A percentile compares a stretch with the other conserved stretches of the same genome.
Evolutionary conservation across 2,113 vertebrate genomes (phyloP).

Genomic region (Lonchura striata): DNA sequence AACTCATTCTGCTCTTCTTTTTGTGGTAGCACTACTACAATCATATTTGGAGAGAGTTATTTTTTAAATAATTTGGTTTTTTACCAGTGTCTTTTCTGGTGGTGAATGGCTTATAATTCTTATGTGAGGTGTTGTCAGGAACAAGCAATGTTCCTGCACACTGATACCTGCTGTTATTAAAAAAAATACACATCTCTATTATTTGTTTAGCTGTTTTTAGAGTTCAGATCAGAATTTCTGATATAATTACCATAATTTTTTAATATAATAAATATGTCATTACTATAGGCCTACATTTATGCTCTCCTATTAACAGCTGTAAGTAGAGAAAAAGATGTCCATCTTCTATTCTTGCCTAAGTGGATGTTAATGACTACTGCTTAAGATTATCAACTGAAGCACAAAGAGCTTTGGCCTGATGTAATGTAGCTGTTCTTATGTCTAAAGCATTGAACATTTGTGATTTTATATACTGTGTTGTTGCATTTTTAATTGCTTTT

Average conservation of each 20-base stretch:
- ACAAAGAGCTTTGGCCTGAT: background rate
- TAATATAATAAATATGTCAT: background rate
- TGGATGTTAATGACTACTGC: background rate
- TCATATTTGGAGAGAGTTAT: background rate
- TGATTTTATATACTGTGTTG: background rate
- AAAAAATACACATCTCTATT: background rate
- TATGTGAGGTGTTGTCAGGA: background rate
- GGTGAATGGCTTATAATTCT: background rate
- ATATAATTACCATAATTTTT: background rate
- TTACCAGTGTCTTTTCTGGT: background rate
- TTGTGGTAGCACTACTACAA: background rate
- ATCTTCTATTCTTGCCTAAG: background rate
- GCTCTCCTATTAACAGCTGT: background rate
- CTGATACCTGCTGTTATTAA: background rate
- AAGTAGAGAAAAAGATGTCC: background rate
- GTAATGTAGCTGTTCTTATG: background rate
- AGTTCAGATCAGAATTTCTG: background rate
- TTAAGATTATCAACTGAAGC: background rate
- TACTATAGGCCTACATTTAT: rapidly evolving
- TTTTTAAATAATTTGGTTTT: background rate
- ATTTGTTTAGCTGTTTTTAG: background rate
- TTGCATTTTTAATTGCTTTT: background rate
- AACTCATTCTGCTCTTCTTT: background rate
- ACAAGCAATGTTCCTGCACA: background rate
- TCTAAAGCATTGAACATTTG: background rate